Base-by-base conservation (phyloP, 2,888 invertebrate genomes). In the Sphaeridia pumilis region DNA sequence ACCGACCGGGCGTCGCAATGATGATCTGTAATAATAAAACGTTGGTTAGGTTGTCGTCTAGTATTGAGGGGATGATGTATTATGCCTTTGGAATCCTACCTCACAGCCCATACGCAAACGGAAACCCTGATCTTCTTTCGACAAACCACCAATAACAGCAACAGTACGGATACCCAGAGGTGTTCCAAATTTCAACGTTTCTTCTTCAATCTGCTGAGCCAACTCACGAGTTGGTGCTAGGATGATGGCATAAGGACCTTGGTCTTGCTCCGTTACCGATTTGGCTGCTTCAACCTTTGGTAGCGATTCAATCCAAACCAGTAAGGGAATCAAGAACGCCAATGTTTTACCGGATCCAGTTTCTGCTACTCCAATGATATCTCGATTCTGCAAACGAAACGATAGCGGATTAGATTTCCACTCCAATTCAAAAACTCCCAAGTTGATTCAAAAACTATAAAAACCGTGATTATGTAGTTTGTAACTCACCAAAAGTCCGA, bases 1-100 rank as follows among this genome's bases (percentile, higher is more conserved):
- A 78, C 79, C 98, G 89, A 77, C 98, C 98, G 3, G 98, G 98
- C 0, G 98, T 99, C 2, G 98, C 98, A 67, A 99, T 99, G 7
- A 99, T 97, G 66, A 98, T 93, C 80, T 81, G 64, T 21, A 53
- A 54, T 42, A 47, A n/a, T n/a, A 52, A 31, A 31, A 14, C n/a
- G n/a, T n/a, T n/a, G 31, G 10, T 31, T 14, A 31, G 7, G 31
- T 31, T 14, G 14, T 31, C 14, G 14, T n/a, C n/a, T 31, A 31
- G 7, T 31, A 7, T 31, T 14, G 14, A n/a, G n/a, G n/a, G n/a
- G n/a, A n/a, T n/a, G 7, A 31, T 14, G 31, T 10, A 21, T 22
- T 21, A 43, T 22, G 4, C 20, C 3, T 35, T 17, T 10, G 4
- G n/a, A 42, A 34, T 38, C 66, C 59, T 70, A 80, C 80, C 73